Evolutionary conservation across 30 jellyfish, hydroid and myxozoan genomes (phyloP).

Genomic region (Rhopilema esculentum): DNA sequence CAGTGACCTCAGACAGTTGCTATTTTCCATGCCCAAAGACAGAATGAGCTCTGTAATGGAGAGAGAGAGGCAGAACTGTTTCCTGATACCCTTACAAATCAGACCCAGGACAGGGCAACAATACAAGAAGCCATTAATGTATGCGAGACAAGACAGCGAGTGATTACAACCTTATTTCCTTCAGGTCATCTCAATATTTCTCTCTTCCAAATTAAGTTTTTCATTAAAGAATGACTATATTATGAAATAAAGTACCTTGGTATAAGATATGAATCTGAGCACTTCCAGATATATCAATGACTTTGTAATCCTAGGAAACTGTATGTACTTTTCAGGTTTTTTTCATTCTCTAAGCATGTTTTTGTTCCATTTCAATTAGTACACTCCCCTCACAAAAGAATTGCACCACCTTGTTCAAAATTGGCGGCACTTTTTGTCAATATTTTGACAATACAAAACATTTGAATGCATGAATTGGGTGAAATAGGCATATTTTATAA

Average conservation of each 20-base stretch:
- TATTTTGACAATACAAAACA: too few species aligned
- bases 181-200: conserved; percentile 27
- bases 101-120: conserved; percentile 15
- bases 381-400: too few species aligned
- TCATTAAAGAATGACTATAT: conserved; percentile 5
- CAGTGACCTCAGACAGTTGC: conserved; percentile 8
- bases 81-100: conserved; percentile 19
- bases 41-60: conserved; percentile 16
- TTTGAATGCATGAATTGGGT: too few species aligned
- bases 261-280: neutral
- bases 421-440: too few species aligned
- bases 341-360: neutral
- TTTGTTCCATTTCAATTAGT: neutral
- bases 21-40: conserved; percentile 12
- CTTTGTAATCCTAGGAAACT: conserved; percentile 10
- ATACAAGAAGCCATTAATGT: conserved; percentile 9
- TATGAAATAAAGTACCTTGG: neutral
- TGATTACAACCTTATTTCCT: conserved; percentile 21
- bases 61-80: conserved; percentile 7
- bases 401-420: too few species aligned
- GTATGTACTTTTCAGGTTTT: neutral
- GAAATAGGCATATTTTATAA: too few species aligned
- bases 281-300: neutral
- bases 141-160: conserved; percentile 14
- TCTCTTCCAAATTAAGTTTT: neutral